Evolutionary conservation across 2,113 vertebrate genomes (phyloP).

Genomic region (Neogobius melanostomus): DNA sequence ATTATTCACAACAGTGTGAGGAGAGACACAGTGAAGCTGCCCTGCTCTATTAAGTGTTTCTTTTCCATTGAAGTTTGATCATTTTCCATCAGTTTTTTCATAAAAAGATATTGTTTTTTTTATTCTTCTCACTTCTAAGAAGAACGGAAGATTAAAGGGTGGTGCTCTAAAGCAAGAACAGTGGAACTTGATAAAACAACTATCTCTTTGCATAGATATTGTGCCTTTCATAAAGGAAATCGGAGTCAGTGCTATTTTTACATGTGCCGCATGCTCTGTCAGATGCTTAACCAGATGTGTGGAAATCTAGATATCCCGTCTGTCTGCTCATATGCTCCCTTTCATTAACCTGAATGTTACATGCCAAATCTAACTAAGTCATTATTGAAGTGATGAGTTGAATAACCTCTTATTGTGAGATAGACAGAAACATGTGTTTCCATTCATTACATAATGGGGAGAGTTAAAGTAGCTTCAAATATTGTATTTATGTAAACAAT

Average conservation of each 20-base stretch:
- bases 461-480: background rate
- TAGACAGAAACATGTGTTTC: slow-evolving; percentile 55
- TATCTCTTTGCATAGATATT: slow-evolving; percentile 56
- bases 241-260: slow-evolving; percentile 38
- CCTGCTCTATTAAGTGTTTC: slow-evolving; percentile 42
- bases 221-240: slow-evolving; percentile 42
- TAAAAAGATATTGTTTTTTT: slow-evolving; percentile 53
- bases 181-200: slow-evolving; percentile 46
- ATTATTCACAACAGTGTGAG: slow-evolving; percentile 68
- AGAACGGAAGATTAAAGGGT: slow-evolving; percentile 53
- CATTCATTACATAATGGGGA: background rate
- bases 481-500: no score
- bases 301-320: slow-evolving; percentile 22
- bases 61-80: slow-evolving; percentile 47
- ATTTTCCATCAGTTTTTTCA: slow-evolving; percentile 36
- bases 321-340: slow-evolving; percentile 20
- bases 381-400: slow-evolving; percentile 60
- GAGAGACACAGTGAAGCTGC: slow-evolving; percentile 55
- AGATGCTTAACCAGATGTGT: slow-evolving; percentile 33
- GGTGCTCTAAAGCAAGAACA: slow-evolving; percentile 25
- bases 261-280: slow-evolving; percentile 31
- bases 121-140: slow-evolving; percentile 52
- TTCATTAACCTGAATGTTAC: slow-evolving; percentile 10
- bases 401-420: slow-evolving; percentile 62
- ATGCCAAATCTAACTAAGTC: slow-evolving; percentile 6